phyloP scores from a whole-genome alignment of 2,797 vertebrate genomes.

The Pogonophryne albipinna region DNA sequence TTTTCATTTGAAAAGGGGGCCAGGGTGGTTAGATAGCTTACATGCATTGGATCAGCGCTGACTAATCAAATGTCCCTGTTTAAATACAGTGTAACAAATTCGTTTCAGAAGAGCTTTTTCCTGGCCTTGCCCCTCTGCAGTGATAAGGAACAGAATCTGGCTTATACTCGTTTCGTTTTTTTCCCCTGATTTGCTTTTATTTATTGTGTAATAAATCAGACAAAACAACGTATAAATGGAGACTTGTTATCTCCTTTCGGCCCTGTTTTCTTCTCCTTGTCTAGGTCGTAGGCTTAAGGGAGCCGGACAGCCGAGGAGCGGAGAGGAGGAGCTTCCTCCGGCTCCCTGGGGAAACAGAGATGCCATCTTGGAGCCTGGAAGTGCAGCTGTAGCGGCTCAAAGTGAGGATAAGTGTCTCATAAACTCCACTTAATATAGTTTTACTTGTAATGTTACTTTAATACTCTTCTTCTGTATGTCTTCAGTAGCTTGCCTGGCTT shows the following conservation, averaged over 20 bases:
- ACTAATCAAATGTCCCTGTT: constrained; percentile 42
- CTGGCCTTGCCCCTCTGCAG: constrained; percentile 19
- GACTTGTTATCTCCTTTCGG: background rate
- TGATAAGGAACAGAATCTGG: constrained; percentile 22
- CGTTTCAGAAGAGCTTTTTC: constrained; percentile 20
- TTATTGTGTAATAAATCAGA: constrained; percentile 20
- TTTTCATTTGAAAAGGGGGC: constrained; percentile 17
- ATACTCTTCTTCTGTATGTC: background rate
- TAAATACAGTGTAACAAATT: constrained; percentile 53
- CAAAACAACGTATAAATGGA: constrained; percentile 16
- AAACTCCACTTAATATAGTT: background rate
- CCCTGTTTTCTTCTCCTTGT: background rate
- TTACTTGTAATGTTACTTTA: background rate
- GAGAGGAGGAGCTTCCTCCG: constrained; percentile 61
- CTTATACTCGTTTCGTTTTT: background rate
- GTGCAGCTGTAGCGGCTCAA: constrained; percentile 39
- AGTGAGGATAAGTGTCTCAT: constrained; percentile 41
- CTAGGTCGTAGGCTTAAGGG: constrained; percentile 80
- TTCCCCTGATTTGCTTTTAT: background rate
- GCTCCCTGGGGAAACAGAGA: constrained; percentile 36
- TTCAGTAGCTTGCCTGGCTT: constrained; percentile 58
- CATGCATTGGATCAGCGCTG: constrained; percentile 26
- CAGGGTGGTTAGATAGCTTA: constrained; percentile 20
- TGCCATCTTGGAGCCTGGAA: constrained; percentile 34
- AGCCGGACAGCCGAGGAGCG: constrained; percentile 55